Evolutionary conservation across 2,113 vertebrate species (phyloP).

Genomic region (Columba janthina): DNA sequence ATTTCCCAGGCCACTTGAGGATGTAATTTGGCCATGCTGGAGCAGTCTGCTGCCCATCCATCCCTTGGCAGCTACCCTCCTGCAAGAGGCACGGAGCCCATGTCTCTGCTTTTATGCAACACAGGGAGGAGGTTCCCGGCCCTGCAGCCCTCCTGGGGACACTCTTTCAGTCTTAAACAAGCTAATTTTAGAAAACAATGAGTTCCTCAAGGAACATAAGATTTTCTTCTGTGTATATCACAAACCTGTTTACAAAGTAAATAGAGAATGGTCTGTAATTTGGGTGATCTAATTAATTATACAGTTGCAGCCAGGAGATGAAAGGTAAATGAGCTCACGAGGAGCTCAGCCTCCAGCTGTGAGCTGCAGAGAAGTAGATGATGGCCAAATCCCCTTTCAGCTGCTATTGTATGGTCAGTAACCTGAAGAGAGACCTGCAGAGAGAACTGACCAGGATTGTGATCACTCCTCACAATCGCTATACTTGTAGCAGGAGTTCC

Average conservation of each 20-base stretch:
- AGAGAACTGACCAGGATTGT: not conserved
- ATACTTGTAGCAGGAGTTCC: not conserved
- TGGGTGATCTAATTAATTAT: slow-evolving; percentile 37
- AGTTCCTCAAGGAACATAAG: slow-evolving; percentile 11
- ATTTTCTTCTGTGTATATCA: slow-evolving; percentile 14
- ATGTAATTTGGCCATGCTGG: not conserved
- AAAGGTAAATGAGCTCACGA: slow-evolving; percentile 37
- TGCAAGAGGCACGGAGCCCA: not conserved
- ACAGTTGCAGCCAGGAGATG: slow-evolving; percentile 15
- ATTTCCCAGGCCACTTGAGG: not conserved
- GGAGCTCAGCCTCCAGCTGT: not conserved
- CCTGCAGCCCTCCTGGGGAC: not conserved
- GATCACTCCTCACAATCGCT: not conserved
- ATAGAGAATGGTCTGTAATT: slow-evolving; percentile 33
- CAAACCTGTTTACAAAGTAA: slow-evolving; percentile 50
- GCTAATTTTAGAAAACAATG: slow-evolving; percentile 47
- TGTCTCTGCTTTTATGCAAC: not conserved
- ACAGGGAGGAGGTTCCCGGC: not conserved
- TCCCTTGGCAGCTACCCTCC: not conserved
- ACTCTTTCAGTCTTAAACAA: not conserved
- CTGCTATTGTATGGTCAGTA: not conserved
- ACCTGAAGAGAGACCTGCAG: not conserved
- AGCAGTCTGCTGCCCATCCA: not conserved
- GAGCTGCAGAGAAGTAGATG: not conserved
- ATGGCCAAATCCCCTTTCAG: not conserved